These are phyloP conservation scores for Gymnothorax javanicus DNA, from an alignment of 2,797 vertebrate genomes.

Conservation along the genomic window DNA sequence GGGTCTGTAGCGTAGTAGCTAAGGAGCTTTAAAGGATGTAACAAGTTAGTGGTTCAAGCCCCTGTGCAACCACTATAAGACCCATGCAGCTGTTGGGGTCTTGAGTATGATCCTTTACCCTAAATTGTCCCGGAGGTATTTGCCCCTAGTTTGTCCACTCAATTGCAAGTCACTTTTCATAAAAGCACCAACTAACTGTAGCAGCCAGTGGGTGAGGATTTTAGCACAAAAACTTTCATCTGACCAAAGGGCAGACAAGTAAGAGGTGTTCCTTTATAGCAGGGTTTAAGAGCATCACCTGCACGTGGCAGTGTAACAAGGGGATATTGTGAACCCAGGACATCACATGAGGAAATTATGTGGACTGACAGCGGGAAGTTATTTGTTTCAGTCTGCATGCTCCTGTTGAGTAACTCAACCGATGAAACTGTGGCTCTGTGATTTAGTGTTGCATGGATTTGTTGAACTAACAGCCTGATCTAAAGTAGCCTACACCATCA, in stretches of 20 bases:
- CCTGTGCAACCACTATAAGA: no score
- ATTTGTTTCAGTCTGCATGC: neutral
- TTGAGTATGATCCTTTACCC: no score
- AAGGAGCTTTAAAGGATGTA: no score
- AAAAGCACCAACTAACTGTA: no score
- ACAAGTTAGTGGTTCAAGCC: no score
- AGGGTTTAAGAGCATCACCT: neutral
- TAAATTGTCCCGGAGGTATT: no score
- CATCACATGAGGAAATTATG: neutral
- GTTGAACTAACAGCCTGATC: neutral
- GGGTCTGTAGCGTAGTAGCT: no score
- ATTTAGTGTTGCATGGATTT: neutral
- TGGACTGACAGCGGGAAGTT: neutral
- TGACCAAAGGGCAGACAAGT: neutral
- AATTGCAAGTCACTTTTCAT: no score
- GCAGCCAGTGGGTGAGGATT: no score
- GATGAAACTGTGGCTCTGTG: neutral
- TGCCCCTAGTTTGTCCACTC: no score
- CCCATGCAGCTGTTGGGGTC: no score
- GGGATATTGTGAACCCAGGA: neutral
- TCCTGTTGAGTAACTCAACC: neutral
- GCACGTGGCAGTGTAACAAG: neutral
- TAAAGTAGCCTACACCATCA: neutral
- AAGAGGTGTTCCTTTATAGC: neutral
- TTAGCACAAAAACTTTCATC: neutral